These are phyloP conservation scores for Microplitis mediator DNA, from an alignment of 1,140 invertebrate species.

Conservation along the genomic window DNA sequence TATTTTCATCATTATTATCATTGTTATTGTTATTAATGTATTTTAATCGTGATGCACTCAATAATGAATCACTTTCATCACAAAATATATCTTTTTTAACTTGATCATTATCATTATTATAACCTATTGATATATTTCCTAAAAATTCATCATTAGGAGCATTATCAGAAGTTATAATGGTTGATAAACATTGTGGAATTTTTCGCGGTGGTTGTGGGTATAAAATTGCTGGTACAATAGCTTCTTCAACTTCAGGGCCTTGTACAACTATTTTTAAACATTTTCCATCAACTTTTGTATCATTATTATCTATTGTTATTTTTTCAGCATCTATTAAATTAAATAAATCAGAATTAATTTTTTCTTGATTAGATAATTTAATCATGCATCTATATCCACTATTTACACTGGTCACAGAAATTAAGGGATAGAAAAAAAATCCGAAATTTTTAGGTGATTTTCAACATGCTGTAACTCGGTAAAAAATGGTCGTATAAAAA, in stretches of 20 bases:
- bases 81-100: slow-evolving; percentile 72
- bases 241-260: slow-evolving; percentile 63
- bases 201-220: slow-evolving; percentile 68
- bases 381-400: background rate
- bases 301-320: background rate
- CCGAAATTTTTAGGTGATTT: too few species aligned
- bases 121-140: slow-evolving; percentile 52
- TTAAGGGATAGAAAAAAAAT: too few species aligned
- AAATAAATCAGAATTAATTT: background rate
- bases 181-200: slow-evolving; percentile 49
- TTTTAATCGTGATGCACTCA: slow-evolving; percentile 69
- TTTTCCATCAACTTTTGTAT: slow-evolving; percentile 39
- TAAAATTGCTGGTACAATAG: slow-evolving; percentile 68
- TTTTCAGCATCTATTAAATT: slow-evolving; percentile 1
- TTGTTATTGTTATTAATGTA: slow-evolving; percentile 42
- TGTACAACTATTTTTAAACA: slow-evolving; percentile 56
- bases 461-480: too few species aligned
- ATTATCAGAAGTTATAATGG: slow-evolving; percentile 46
- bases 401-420: too few species aligned
- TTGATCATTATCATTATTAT: slow-evolving; percentile 61
- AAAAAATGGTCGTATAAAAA: too few species aligned
- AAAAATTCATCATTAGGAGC: slow-evolving; percentile 34
- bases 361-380: background rate
- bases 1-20: slow-evolving; percentile 38
- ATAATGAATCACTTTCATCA: slow-evolving; percentile 72